Evolutionary conservation across 2,797 vertebrate species (phyloP), one percentile per base, ranked within the genome.

Genomic region (Simalia tracyae): DNA sequence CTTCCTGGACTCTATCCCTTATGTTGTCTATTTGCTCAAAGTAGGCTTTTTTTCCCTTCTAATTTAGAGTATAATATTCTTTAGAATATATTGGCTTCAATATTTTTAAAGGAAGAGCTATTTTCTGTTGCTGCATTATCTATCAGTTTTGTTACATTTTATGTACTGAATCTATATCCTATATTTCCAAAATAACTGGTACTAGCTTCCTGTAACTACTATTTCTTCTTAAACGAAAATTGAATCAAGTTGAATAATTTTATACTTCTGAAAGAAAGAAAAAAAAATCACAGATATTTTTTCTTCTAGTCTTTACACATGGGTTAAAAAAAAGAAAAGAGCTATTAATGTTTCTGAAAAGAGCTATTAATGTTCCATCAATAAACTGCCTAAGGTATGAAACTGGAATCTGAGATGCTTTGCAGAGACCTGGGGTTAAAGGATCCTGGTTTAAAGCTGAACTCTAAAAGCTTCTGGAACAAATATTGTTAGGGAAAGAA

Each of bases 351-450:
- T 91, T 91, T 92, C 87, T 90, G 91, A 92, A 91, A 19, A 66
- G 90, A 89, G 4, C 0, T 91, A 54, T 28, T 46, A 3, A 0
- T 60, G 60, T 91, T n/a, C 36, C 1, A 86, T 46, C 63, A 85
- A 22, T 46, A 92, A 76, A 9, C 24, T 85, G 2, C 4, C 3
- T 90, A 84, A 46, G n/a, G 1, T 84, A 87, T 72, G 22, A 95
- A 95, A 92, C 28, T 24, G 36, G 72, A n/a, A 42, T 92, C 93
- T 93, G 81, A 92, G 31, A 88, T 81, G 4, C 7, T n/a, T 94
- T 90, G 91, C 9, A 90, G 1, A 36, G 84, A 89, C 54, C 66
- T 31, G 3, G 0, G 92, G 24, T 28, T 26, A 89, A 22, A 92
- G 2, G 0, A 1, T 85, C 2, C 46, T 93, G 61, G 5, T 2